Evolutionary conservation across 2,888 invertebrate species (phyloP).

Genomic region (Leucophora obtusa): DNA sequence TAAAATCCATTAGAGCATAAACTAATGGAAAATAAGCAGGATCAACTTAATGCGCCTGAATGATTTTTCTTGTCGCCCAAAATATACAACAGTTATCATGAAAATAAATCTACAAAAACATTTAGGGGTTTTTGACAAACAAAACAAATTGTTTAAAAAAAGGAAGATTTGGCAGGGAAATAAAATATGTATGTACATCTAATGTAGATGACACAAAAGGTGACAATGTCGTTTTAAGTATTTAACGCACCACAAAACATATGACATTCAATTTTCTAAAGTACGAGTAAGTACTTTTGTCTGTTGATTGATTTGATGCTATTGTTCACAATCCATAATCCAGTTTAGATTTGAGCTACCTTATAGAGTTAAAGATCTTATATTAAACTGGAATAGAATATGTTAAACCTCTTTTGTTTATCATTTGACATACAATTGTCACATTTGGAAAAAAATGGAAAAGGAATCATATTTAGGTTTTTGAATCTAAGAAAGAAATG

Average conservation of each 20-base stretch:
- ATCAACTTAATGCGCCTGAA: conserved; percentile 62
- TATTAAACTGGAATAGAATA: conserved; percentile 9
- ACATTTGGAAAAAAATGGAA: neutral
- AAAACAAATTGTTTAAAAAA: conserved; percentile 35
- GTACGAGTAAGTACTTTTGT: conserved; percentile 35
- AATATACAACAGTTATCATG: conserved; percentile 20
- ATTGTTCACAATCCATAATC: conserved; percentile 54
- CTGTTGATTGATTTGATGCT: conserved; percentile 48
- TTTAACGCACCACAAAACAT: conserved; percentile 61
- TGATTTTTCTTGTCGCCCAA: conserved; percentile 31
- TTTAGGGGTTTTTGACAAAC: conserved; percentile 36
- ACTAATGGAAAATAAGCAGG: conserved; percentile 61
- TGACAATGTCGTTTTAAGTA: conserved; percentile 63
- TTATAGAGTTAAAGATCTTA: conserved; percentile 2
- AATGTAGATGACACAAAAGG: conserved; percentile 51
- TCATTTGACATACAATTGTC: conserved; percentile 26
- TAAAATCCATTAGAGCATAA: conserved; percentile 60
- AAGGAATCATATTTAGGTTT: conserved; percentile 27
- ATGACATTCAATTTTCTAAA: conserved; percentile 25
- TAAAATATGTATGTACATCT: neutral
- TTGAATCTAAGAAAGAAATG: conserved; percentile 23
- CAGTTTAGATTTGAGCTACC: conserved; percentile 45
- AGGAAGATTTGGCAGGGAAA: neutral
- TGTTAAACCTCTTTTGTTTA: conserved; percentile 10
- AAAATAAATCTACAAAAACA: conserved; percentile 40